A percentile compares a stretch with the other conserved stretches of the same genome.
phyloP scores from a whole-genome alignment of 2,113 vertebrate genomes.

The Pseudonaja textilis region DNA sequence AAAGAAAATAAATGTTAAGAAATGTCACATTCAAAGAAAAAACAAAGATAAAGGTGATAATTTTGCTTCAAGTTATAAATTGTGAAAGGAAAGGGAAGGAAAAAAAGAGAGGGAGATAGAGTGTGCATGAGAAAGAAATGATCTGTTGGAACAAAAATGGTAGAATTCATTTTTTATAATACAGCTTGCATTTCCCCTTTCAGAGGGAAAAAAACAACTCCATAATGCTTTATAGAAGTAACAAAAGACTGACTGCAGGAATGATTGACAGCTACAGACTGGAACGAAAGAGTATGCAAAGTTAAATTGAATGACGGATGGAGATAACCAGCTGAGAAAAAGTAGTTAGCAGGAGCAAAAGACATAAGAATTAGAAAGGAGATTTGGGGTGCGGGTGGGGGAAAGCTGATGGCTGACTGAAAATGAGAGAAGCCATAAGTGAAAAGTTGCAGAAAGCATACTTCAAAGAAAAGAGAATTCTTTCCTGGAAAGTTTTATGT shows the following conservation, averaged over 20 bases:
- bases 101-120: background rate
- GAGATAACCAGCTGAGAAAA: background rate
- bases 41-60: conserved; percentile 9
- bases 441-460: background rate
- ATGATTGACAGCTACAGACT: background rate
- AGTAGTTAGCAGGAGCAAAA: background rate
- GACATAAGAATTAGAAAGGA: background rate
- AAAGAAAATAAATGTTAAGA: conserved; percentile 28
- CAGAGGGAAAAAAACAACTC: background rate
- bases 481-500: background rate
- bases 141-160: background rate
- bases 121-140: background rate
- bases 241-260: background rate
- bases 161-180: background rate
- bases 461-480: background rate
- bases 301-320: background rate
- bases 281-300: background rate
- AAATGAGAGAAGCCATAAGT: background rate
- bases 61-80: conserved; percentile 18
- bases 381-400: rapidly evolving
- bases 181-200: background rate
- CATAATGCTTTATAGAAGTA: background rate
- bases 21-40: conserved; percentile 11
- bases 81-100: background rate
- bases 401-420: background rate